These are phyloP conservation scores for Gobiocypris rarus DNA, from an alignment of 2,113 vertebrate species.

Conservation along the genomic window DNA sequence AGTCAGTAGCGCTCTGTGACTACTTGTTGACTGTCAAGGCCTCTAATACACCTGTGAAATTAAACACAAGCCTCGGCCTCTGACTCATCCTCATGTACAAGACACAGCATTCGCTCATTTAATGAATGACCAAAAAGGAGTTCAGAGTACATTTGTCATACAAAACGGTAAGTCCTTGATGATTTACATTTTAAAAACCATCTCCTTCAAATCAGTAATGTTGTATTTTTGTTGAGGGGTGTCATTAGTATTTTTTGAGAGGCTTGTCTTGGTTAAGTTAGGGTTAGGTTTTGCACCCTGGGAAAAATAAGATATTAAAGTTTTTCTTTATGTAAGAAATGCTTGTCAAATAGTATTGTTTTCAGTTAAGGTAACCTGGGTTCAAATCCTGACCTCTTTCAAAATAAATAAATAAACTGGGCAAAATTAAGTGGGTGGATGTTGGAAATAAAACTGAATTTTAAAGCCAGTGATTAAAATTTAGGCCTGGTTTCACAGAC, in stretches of 20 bases:
- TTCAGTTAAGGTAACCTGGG: not conserved
- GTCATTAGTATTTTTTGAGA: not conserved
- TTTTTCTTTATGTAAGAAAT: not conserved
- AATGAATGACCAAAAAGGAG: not conserved
- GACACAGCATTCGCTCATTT: not conserved
- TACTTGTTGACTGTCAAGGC: constrained; percentile 33
- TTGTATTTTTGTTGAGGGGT: not conserved
- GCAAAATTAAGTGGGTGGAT: not conserved
- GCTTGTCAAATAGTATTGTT: not conserved
- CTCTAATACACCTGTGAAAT: constrained; percentile 41
- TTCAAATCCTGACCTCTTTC: not conserved
- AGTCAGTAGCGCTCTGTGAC: not conserved
- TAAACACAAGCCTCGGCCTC: constrained; percentile 19
- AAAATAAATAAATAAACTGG: not conserved
- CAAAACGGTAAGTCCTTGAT: not conserved
- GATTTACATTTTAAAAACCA: not conserved
- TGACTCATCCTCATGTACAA: constrained; percentile 43
- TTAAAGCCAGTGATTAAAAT: not conserved
- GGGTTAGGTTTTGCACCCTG: not conserved
- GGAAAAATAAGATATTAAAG: not conserved
- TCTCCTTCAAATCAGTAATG: not conserved
- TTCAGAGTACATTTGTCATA: not conserved
- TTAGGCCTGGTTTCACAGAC: no score
- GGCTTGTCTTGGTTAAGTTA: not conserved
- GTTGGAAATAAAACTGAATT: no score